Evolutionary conservation across 1,140 invertebrate species (phyloP), one percentile per base, ranked within the genome.

Genomic region (Lepeophtheirus salmonis): DNA sequence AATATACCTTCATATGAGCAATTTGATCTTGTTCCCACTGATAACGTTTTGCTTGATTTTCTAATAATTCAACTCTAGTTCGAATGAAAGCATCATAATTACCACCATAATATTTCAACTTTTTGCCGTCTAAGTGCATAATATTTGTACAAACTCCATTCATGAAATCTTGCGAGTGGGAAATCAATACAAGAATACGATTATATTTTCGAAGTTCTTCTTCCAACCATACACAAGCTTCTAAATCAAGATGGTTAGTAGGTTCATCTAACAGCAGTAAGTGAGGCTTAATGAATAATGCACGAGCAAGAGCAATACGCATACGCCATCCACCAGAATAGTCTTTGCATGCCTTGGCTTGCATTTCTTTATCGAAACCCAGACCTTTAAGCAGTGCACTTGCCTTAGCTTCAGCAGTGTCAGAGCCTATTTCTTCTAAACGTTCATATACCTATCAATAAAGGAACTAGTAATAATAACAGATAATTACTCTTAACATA

Each of bases 11-110:
- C 95, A 99, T 99, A 68, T 98, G 88, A 62, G 89, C 78, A 56
- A 99, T 97, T 74, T 99, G 94, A 75, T 96, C 91, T 71, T 99
- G 96, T 73, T 99, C 94, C 95, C 94, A 98, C 66, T 97, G 91
- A 70, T 97, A 99, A 65, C 92, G 87, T 70, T 99, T 99, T 77
- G 86, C 89, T 74, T 99, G 95, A 74, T 98, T 98, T 72, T 98
- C 95, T 58, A 97, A 74, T 63, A 96, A 74, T 72, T 99, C 96
- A 76, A 87, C 77, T 61, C 92, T 76, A 1, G 91, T 96, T 64
- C 83, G 78, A 2, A 95, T 79, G 70, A 97, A 99, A 0, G 86
- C 82, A 70, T 99, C 95, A 70, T 97, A 99, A 73, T 97, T 84
- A 67, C 83, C 83, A 77, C 84, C 86, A 72, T 89, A 99, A 72